A percentile compares a stretch with the other conserved stretches of the same genome.
phyloP scores from a whole-genome alignment of 64 coral and sea anemone species.

The Anthopleura sola region DNA sequence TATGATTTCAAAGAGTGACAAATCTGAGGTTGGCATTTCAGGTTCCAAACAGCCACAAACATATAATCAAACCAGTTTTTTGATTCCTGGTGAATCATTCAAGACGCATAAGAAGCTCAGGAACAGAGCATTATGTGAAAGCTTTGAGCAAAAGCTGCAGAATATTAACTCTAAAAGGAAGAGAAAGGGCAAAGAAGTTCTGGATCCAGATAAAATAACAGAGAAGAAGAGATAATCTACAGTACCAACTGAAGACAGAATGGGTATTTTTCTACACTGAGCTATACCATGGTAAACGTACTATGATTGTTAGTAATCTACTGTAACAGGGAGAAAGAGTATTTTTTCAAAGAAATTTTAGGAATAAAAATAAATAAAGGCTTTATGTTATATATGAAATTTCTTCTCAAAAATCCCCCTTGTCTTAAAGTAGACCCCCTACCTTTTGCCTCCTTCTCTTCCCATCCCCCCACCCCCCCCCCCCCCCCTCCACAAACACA shows the following conservation, averaged over 20 bases:
- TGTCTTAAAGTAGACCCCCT: too few species aligned
- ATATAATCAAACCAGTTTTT: slow-evolving; percentile 47
- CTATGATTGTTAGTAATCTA: too few species aligned
- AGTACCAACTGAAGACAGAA: not conserved
- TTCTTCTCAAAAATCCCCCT: too few species aligned
- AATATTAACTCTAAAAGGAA: slow-evolving; percentile 67
- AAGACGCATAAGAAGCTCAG: slow-evolving; percentile 52
- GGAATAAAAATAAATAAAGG: too few species aligned
- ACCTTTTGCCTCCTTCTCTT: too few species aligned
- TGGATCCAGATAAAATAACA: slow-evolving; percentile 3
- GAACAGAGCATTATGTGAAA: slow-evolving; percentile 78
- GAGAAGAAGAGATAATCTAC: not conserved
- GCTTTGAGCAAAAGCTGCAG: slow-evolving; percentile 76
- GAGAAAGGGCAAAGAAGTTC: slow-evolving; percentile 67
- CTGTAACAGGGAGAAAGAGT: too few species aligned
- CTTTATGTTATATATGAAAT: too few species aligned
- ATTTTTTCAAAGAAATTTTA: too few species aligned
- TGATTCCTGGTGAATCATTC: slow-evolving; percentile 48
- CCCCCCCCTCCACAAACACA: too few species aligned
- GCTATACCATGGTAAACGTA: too few species aligned
- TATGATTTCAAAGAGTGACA: not conserved
- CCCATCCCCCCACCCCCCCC: too few species aligned
- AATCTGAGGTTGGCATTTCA: not conserved
- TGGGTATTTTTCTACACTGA: too few species aligned
- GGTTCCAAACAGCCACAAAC: not conserved